A percentile compares a stretch with the other conserved stretches of the same genome.
phyloP scores from a whole-genome alignment of 2,797 vertebrate species.

The Acipenser transmontanus region DNA sequence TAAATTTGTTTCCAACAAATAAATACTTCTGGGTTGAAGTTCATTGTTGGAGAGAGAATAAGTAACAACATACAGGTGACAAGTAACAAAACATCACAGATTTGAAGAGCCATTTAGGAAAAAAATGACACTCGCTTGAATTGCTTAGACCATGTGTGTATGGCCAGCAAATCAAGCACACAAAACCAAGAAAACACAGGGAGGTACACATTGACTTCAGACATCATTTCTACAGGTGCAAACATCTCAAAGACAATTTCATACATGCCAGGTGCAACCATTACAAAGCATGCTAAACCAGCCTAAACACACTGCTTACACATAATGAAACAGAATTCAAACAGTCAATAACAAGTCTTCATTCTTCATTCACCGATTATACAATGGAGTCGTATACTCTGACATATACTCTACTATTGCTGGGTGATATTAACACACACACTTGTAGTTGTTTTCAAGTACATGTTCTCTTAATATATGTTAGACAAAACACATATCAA shows the following conservation, averaged over 20 bases:
- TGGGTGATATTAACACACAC: slow-evolving; percentile 5
- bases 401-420: slow-evolving; percentile 22
- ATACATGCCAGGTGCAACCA: too few species aligned
- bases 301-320: slow-evolving; percentile 56
- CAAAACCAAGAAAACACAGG: slow-evolving; percentile 66
- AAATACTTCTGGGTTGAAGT: slow-evolving; percentile 73
- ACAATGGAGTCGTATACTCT: slow-evolving; percentile 58
- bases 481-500: slow-evolving; percentile 37
- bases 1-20: slow-evolving; percentile 83
- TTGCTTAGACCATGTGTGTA: slow-evolving; percentile 74
- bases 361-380: slow-evolving; percentile 52
- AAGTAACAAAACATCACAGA: slow-evolving; percentile 69
- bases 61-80: slow-evolving; percentile 61
- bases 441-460: slow-evolving; percentile 41
- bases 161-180: slow-evolving; percentile 90
- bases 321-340: slow-evolving; percentile 34
- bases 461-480: slow-evolving; percentile 42
- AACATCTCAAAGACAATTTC: slow-evolving; percentile 47
- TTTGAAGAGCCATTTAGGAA: slow-evolving; percentile 77
- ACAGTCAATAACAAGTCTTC: slow-evolving; percentile 33
- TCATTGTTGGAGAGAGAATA: slow-evolving; percentile 81
- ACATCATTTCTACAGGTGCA: slow-evolving; percentile 77
- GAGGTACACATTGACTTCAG: slow-evolving; percentile 72
- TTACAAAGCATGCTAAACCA: slow-evolving; percentile 71
- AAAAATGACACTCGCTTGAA: slow-evolving; percentile 94